These are phyloP conservation scores for Channallabes apus DNA, from an alignment of 2,797 vertebrate species.

Conservation along the genomic window DNA sequence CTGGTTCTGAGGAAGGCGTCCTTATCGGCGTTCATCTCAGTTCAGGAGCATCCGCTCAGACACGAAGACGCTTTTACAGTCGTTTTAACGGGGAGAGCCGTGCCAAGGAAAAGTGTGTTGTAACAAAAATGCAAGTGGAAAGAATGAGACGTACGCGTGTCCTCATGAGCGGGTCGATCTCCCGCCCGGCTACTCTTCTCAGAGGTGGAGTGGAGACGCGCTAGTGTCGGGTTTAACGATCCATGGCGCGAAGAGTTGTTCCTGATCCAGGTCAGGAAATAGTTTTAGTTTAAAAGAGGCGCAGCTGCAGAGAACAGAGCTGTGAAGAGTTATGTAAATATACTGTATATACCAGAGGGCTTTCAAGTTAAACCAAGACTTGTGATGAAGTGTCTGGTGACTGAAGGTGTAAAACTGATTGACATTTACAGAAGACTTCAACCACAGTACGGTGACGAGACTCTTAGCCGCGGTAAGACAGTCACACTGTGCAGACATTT, in stretches of 20 bases:
- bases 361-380: too few relatives aligned
- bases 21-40: neutral
- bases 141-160: neutral
- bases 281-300: conserved; percentile 32
- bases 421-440: too few relatives aligned
- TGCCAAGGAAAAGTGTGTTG: conserved; percentile 5
- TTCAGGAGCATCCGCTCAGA: conserved; percentile 13
- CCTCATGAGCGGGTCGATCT: neutral
- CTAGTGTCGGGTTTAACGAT: conserved; percentile 25
- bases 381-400: too few relatives aligned
- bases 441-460: too few relatives aligned
- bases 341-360: too few relatives aligned
- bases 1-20: neutral
- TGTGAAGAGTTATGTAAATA: neutral
- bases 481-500: too few relatives aligned
- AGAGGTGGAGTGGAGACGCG: neutral
- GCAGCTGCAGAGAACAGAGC: neutral
- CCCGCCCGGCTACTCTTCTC: neutral
- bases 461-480: too few relatives aligned
- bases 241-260: neutral
- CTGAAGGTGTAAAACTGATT: too few relatives aligned
- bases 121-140: neutral
- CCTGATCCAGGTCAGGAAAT: conserved; percentile 36
- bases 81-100: neutral
- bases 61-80: conserved; percentile 16